Evolutionary conservation across 1,140 invertebrate species (phyloP).

Genomic region (Mylabris phalerata): DNA sequence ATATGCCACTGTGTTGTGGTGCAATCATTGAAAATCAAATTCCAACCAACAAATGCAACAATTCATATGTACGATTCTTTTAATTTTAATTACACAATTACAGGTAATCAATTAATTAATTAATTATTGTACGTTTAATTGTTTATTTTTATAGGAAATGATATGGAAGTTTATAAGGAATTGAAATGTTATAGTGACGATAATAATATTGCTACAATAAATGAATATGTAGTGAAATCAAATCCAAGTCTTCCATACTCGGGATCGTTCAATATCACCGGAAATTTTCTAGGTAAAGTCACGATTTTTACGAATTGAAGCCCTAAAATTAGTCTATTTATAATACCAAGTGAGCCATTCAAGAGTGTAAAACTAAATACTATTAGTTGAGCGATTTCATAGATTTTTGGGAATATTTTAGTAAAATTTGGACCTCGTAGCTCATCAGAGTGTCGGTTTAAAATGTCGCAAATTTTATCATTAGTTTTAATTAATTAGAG

Average conservation of each 20-base stretch:
- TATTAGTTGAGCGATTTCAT: too few relatives aligned
- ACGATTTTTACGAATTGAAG: conserved; percentile 16
- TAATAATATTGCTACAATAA: conserved; percentile 16
- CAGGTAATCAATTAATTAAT: not conserved
- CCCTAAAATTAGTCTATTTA: not conserved
- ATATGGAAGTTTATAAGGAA: not conserved
- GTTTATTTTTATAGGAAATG: not conserved
- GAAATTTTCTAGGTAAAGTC: conserved; percentile 56
- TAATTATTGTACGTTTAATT: not conserved
- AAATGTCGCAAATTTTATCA: too few relatives aligned
- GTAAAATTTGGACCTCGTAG: too few relatives aligned
- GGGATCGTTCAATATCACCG: conserved; percentile 48
- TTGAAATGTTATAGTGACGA: conserved; percentile 11
- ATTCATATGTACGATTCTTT: conserved; percentile 20
- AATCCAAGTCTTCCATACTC: not conserved
- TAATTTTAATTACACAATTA: conserved; percentile 10
- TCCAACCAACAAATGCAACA: conserved; percentile 16
- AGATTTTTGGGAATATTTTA: too few relatives aligned
- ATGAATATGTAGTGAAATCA: conserved; percentile 3
- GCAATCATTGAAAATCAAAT: conserved; percentile 13
- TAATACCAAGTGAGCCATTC: not conserved
- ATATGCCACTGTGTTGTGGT: conserved; percentile 22
- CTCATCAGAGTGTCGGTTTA: too few relatives aligned
- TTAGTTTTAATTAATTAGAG: too few relatives aligned
- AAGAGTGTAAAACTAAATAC: too few relatives aligned